Evolutionary conservation across 2,113 vertebrate genomes (phyloP).

Genomic region (Jacana jacana): DNA sequence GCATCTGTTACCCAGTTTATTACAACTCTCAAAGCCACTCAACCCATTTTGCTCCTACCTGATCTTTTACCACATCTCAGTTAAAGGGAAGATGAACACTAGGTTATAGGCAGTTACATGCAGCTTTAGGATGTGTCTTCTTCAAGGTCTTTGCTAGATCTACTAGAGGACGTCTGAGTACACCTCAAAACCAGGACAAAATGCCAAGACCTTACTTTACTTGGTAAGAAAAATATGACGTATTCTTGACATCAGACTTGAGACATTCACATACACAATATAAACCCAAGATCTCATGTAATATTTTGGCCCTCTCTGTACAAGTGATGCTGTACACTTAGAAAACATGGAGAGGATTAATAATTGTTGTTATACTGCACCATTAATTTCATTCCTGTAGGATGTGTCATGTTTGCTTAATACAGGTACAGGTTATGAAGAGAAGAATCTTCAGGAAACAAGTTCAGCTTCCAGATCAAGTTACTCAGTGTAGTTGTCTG

Average conservation of each 20-base stretch:
- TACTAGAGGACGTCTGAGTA: neutral
- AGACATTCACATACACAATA: neutral
- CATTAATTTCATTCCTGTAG: neutral
- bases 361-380: neutral
- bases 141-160: neutral
- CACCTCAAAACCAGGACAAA: neutral
- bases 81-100: neutral
- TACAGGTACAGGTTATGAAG: neutral
- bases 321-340: neutral
- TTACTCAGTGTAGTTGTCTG: neutral
- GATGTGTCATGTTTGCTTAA: neutral
- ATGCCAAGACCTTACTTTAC: neutral
- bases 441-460: neutral
- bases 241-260: neutral
- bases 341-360: neutral
- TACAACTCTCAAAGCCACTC: neutral
- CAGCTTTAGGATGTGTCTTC: neutral
- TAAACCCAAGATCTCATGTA: neutral
- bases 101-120: neutral
- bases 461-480: neutral
- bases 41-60: neutral
- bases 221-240: neutral
- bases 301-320: neutral
- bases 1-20: neutral
- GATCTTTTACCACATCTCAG: neutral